These are phyloP conservation scores for Brachionus rotundiformis DNA, from an alignment of 1,140 invertebrate genomes.

Conservation along the genomic window DNA sequence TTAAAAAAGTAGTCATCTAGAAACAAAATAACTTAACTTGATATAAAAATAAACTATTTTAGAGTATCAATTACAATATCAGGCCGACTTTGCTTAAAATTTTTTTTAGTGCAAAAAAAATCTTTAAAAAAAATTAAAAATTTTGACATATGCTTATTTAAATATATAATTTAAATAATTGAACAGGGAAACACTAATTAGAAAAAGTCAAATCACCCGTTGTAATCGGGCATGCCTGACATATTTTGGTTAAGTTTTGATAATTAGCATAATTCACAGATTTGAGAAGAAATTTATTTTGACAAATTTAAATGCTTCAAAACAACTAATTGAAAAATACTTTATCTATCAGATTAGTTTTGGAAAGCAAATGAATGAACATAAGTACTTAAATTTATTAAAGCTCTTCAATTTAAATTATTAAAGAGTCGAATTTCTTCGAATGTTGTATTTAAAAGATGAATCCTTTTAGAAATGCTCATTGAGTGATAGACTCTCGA, in stretches of 20 bases:
- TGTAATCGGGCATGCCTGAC: not conserved
- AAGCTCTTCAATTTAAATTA: not conserved
- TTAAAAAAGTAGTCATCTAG: not conserved
- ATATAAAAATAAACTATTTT: not conserved
- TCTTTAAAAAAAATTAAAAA: too few relatives aligned
- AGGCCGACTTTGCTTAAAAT: not conserved
- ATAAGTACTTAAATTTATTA: not conserved
- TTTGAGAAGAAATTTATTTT: not conserved
- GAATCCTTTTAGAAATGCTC: not conserved
- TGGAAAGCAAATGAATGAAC: not conserved
- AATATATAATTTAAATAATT: not conserved
- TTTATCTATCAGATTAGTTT: not conserved
- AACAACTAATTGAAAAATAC: not conserved
- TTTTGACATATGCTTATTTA: too few relatives aligned
- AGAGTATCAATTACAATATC: not conserved
- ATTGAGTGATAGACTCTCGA: not conserved
- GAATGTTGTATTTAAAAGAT: not conserved
- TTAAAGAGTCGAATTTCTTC: not conserved
- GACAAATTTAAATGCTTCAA: not conserved
- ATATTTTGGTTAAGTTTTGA: not conserved
- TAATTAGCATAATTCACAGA: not conserved
- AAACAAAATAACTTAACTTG: not conserved
- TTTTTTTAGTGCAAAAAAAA: too few relatives aligned
- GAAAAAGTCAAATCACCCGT: not conserved
- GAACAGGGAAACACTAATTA: not conserved